Evolutionary conservation across 37 sponge, comb jelly and placozoan genomes (phyloP), one percentile per base, ranked within the genome.

Genomic region (Crambe crambe): DNA sequence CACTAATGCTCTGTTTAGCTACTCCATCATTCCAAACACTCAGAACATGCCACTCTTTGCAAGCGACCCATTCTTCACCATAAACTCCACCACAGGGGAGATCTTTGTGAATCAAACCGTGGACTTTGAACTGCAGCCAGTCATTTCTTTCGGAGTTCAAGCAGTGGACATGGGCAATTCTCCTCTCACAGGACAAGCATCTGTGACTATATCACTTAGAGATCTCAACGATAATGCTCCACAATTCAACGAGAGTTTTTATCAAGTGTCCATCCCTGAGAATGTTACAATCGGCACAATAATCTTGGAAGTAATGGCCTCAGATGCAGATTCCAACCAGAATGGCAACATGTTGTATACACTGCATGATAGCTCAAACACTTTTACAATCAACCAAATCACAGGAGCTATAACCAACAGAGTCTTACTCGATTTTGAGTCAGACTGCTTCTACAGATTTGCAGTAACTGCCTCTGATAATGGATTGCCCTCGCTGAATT

Each of bases 151-250:
- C 38, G 42, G 57, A 1, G 77, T 92, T 61, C 26, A 22, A 41
- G 93, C 86, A 34, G 44, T 43, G 0, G 89, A 92, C 77, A 38
- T 58, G 6, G 85, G 81, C 1, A 78, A 44, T 18, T 26, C n/a
- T 0, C 44, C 81, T 2, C 37, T 35, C 26, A 69, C 37, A 37
- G 51, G 51, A 47, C 35, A 68, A 3, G 78, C 72, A 3, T 70
- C 85, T 38, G 68, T 92, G 42, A 57, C 47, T 23, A 44, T 92
- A 3, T 71, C 47, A 15, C 62, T 92, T 1, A 42, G 62, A 29
- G 89, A 88, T 73, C 59, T 78, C 20, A 92, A 92, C 68, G 86
- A 92, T 69, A 85, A 92, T 56, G 0, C 54, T 1, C 93, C 93
- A 1, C 30, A 70, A 15, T 84, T 92, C 40, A 42, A 66, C 20